A percentile compares a stretch with the other conserved stretches of the same genome.
These are phyloP conservation scores for Notamacropus eugenii DNA, from an alignment of 2,797 vertebrate species.

Conservation along the genomic window DNA sequence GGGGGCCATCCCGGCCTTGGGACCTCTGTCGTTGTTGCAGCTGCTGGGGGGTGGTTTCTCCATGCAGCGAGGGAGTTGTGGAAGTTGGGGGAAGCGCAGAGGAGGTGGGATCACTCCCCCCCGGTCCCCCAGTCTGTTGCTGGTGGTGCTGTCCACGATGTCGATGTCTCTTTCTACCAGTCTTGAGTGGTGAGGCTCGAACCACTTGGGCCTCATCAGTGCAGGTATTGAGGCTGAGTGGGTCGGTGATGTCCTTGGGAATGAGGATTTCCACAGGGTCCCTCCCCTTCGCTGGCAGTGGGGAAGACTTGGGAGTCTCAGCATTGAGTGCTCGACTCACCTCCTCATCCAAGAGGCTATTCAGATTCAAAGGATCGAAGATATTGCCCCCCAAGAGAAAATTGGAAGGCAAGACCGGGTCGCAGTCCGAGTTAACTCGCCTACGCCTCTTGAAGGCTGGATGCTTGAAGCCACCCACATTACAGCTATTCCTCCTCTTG, in stretches of 20 bases:
- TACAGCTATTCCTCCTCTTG: slow-evolving; percentile 88
- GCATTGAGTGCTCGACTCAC: slow-evolving; percentile 93
- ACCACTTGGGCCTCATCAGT: slow-evolving; percentile 85
- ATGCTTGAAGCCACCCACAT: slow-evolving; percentile 89
- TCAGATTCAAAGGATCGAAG: slow-evolving; percentile 95
- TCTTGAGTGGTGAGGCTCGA: slow-evolving; percentile 87
- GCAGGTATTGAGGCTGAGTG: slow-evolving; percentile 90
- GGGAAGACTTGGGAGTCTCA: slow-evolving; percentile 92
- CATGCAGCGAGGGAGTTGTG: slow-evolving; percentile 68
- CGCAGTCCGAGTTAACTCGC: slow-evolving; percentile 90
- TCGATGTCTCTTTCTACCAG: slow-evolving; percentile 87
- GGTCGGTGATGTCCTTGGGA: slow-evolving; percentile 94
- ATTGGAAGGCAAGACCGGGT: slow-evolving; percentile 90
- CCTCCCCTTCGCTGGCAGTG: slow-evolving; percentile 87
- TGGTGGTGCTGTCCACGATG: slow-evolving; percentile 87
- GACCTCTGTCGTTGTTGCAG: slow-evolving; percentile 52
- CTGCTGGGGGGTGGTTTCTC: slow-evolving; percentile 68
- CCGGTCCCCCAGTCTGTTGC: slow-evolving; percentile 76
- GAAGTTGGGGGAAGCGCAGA: slow-evolving; percentile 46
- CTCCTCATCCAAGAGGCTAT: slow-evolving; percentile 94
- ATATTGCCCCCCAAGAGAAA: slow-evolving; percentile 95
- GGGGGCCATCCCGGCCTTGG: slow-evolving; percentile 84
- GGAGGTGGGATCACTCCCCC: slow-evolving; percentile 68
- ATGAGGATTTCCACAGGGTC: slow-evolving; percentile 94
- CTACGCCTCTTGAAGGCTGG: slow-evolving; percentile 89